Conservation (phyloP, 2,113 vertebrate species). For the Cinclus cinclus region DNA sequence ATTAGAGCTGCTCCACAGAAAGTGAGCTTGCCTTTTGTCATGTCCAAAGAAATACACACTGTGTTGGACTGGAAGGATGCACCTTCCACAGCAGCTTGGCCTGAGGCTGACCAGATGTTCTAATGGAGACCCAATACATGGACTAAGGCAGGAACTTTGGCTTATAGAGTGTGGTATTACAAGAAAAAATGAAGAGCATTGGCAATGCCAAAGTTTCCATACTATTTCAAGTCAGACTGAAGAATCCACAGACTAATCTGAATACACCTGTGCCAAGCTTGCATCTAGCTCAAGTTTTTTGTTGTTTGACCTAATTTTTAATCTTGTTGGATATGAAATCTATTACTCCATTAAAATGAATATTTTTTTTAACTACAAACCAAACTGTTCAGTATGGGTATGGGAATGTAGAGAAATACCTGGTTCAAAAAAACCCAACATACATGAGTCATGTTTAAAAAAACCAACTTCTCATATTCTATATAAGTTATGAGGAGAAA, state of each 20-base stretch:
- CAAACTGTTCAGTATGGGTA: not conserved
- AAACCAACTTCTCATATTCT: not conserved
- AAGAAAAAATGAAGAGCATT: not conserved
- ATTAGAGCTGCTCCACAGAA: not conserved
- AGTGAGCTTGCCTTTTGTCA: not conserved
- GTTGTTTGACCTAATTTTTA: not conserved
- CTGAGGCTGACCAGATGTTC: not conserved
- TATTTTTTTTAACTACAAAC: not conserved
- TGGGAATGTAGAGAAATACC: not conserved
- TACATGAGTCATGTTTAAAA: not conserved
- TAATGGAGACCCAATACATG: accelerated
- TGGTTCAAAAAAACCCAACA: not conserved
- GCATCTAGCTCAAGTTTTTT: not conserved
- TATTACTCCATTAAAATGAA: not conserved
- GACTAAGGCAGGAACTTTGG: not conserved
- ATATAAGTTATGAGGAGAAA: not conserved
- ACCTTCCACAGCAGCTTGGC: accelerated
- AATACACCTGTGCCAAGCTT: not conserved
- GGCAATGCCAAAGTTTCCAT: not conserved
- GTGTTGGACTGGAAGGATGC: not conserved
- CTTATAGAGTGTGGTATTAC: not conserved
- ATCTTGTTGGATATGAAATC: not conserved
- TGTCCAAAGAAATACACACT: not conserved
- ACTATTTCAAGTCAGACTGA: not conserved
- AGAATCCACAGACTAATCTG: not conserved